Evolutionary conservation across 2,113 vertebrate genomes (phyloP).

Genomic region (Orycteropus afer): DNA sequence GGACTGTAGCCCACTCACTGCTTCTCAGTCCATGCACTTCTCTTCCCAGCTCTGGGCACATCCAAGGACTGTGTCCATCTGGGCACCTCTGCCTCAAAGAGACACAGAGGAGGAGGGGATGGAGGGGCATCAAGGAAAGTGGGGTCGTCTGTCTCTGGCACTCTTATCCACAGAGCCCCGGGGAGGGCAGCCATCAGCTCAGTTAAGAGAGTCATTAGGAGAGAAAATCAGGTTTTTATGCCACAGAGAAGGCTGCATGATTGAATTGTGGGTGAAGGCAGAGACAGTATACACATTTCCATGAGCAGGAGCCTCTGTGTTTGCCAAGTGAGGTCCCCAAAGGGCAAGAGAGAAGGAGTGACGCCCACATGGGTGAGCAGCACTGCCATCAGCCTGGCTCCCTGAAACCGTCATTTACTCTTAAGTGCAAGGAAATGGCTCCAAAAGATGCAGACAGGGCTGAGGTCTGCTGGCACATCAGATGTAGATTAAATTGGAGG

Average conservation of each 20-base stretch:
- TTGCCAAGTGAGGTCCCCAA: slow-evolving; percentile 28
- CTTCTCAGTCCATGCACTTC: neutral
- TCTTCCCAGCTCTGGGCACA: neutral
- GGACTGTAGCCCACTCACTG: neutral
- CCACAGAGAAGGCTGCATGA: neutral
- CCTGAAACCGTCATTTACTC: neutral
- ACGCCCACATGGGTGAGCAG: neutral
- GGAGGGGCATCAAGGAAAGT: neutral
- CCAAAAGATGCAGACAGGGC: neutral
- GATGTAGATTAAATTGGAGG: neutral
- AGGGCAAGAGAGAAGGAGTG: neutral
- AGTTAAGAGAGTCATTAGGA: slow-evolving; percentile 48
- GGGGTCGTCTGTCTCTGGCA: neutral
- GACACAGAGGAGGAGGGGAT: too few species aligned
- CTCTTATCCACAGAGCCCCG: neutral
- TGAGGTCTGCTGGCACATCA: neutral
- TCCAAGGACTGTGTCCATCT: neutral
- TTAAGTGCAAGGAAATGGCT: neutral
- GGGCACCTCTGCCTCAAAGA: neutral
- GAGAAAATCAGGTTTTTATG: slow-evolving; percentile 45
- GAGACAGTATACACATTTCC: neutral
- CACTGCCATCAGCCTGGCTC: neutral
- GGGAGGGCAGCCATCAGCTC: slow-evolving; percentile 9
- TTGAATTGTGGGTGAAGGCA: neutral
- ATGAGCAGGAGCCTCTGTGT: neutral